Evolutionary conservation across 2,888 invertebrate genomes (phyloP), one percentile per base, ranked within the genome.

Genomic region (Heliconius ismenius): DNA sequence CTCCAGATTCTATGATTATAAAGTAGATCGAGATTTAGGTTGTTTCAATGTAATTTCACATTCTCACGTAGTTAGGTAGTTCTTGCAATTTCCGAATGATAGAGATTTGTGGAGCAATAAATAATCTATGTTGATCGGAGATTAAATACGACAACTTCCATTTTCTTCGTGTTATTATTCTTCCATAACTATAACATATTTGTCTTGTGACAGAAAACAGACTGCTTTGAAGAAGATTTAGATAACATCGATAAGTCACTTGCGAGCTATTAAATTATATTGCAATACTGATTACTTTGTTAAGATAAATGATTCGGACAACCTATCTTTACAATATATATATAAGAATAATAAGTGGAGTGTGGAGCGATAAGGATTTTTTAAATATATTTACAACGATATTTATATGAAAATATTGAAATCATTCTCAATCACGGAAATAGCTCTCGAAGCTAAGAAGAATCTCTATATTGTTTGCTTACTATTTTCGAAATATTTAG

Each of bases 221-320:
- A 60, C 24, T 36, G 4, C 36, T 72, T 62, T 62, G 26, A 62
- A 65, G 18, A 72, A 72, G 72, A 39, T 73, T 73, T 39, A 73
- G 73, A 73, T 73, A 73, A 62, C 54, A n/a, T 4, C 21, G 73
- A 62, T 60, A 73, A 62, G 39, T n/a, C 18, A 36, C 60, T 72
- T 18, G 60, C 2, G n/a, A 11, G 62, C 4, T 39, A 24, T 73
- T 60, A 62, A 73, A 73, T 73, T 73, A 39, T 73, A 26, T 73
- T 62, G 60, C 24, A 39, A 62, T 39, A 62, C 73, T 73, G 73
- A 73, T 73, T 43, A 72, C 43, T 32, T 49, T 74, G 39, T 43
- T n/a, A 3, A 32, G 32, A 68, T 72, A 36, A 62, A 68, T 73
- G 63, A 15, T 58, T 39, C 26, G 6, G 78, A 72, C 54, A 28